A percentile compares a stretch with the other conserved stretches of the same genome.
phyloP scores from a whole-genome alignment of 1,140 invertebrate genomes.

The Plutomurus gul region DNA sequence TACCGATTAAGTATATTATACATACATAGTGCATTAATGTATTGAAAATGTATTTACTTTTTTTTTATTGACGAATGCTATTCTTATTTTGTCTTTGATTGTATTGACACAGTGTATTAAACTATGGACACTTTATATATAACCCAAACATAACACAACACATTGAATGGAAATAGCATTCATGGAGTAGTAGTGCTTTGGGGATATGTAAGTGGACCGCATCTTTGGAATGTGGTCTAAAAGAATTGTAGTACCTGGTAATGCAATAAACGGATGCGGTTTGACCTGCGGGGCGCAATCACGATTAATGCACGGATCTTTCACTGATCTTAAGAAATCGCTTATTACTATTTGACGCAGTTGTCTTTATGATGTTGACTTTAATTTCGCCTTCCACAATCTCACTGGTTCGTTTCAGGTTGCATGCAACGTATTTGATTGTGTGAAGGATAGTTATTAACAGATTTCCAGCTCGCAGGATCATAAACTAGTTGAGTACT shows the following conservation, averaged over 20 bases:
- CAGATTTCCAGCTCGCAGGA: neutral
- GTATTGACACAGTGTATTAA: no score
- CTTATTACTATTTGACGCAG: neutral
- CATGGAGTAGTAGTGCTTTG: no score
- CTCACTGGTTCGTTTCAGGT: neutral
- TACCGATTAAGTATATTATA: no score
- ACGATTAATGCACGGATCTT: neutral
- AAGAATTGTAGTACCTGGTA: neutral
- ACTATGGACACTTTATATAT: no score
- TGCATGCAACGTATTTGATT: neutral
- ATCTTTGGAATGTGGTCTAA: neutral
- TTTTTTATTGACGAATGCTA: no score
- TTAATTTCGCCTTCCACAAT: conserved; percentile 6
- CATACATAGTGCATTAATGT: no score
- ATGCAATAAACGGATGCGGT: conserved; percentile 12
- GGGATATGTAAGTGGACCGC: no score
- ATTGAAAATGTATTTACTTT: no score
- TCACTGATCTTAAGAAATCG: neutral
- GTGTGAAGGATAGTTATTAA: neutral
- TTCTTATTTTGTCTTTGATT: no score
- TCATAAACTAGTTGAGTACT: neutral
- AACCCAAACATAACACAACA: no score
- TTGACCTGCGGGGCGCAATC: neutral
- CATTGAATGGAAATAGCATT: no score
- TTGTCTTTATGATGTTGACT: conserved; percentile 17